phyloP scores from a whole-genome alignment of 2,888 invertebrate species.

The Therioaphis trifolii region DNA sequence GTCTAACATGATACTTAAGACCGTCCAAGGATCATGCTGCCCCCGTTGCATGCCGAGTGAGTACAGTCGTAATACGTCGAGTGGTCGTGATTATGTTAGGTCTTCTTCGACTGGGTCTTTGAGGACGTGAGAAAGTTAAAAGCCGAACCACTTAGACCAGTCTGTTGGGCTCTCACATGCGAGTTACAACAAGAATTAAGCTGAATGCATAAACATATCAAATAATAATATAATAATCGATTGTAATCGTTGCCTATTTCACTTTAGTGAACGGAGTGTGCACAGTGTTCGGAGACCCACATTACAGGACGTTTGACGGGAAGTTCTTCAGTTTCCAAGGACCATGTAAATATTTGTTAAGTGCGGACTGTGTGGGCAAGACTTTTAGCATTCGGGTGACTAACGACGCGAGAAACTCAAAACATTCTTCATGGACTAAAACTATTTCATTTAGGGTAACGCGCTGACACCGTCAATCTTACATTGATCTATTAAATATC shows the following conservation, averaged over 20 bases:
- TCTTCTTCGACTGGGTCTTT: neutral
- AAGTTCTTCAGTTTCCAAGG: slow-evolving; percentile 94
- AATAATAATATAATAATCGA: neutral
- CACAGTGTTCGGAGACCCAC: slow-evolving; percentile 94
- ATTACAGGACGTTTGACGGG: slow-evolving; percentile 95
- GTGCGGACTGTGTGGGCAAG: slow-evolving; percentile 82
- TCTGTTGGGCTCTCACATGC: too few relatives aligned
- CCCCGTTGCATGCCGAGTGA: slow-evolving; percentile 86
- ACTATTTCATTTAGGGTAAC: slow-evolving; percentile 81
- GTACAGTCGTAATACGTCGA: slow-evolving; percentile 64
- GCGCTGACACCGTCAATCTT: too few relatives aligned
- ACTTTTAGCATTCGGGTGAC: slow-evolving; percentile 89
- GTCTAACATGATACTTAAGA: slow-evolving; percentile 79
- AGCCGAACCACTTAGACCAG: too few relatives aligned
- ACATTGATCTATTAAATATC: too few relatives aligned
- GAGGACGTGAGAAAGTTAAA: neutral
- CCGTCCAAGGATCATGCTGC: slow-evolving; percentile 87
- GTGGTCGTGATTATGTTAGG: too few relatives aligned
- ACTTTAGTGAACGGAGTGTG: slow-evolving; percentile 83
- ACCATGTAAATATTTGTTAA: slow-evolving; percentile 89
- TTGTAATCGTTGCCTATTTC: neutral
- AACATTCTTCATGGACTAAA: slow-evolving; percentile 90
- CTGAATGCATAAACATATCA: too few relatives aligned
- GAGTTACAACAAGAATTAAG: too few relatives aligned
- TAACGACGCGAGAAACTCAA: slow-evolving; percentile 84